Conservation (phyloP, 1,140 invertebrate genomes). For the Drosophila tani region DNA sequence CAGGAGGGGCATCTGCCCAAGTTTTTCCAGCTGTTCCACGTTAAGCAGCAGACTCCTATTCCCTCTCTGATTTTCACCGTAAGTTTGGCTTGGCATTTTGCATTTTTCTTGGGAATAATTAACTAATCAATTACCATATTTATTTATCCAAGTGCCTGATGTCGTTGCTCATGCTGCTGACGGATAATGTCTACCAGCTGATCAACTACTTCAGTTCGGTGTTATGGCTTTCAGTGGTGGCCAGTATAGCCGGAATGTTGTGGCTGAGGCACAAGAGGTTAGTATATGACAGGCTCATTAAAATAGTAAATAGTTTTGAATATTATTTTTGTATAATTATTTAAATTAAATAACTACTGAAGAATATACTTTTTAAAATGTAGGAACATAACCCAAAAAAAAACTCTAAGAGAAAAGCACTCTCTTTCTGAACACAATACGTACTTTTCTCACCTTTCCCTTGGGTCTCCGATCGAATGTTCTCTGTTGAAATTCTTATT, state of each 20-base stretch:
- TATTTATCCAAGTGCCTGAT: conserved; percentile 87
- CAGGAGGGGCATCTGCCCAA: conserved; percentile 93
- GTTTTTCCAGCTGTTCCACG: conserved; percentile 92
- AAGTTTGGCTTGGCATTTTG: conserved; percentile 58
- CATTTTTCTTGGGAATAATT: not conserved
- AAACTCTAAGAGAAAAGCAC: no score
- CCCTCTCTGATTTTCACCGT: conserved; percentile 92
- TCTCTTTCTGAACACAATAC: no score
- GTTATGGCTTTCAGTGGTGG: conserved; percentile 91
- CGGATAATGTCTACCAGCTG: conserved; percentile 89
- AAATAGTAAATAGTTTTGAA: no score
- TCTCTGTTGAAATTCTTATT: not conserved
- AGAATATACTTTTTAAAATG: no score
- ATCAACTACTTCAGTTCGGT: conserved; percentile 93
- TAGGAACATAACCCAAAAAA: not conserved
- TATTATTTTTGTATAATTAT: no score
- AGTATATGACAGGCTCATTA: no score
- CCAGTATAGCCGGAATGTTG: conserved; percentile 91
- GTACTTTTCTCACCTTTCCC: no score
- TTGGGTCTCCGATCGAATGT: no score
- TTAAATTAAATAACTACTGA: no score
- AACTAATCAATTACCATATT: not conserved
- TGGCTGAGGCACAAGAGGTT: conserved; percentile 89
- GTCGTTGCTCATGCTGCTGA: conserved; percentile 90
- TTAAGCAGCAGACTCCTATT: conserved; percentile 91